Conservation (phyloP, 1,140 invertebrate genomes). For the Campoletis sonorensis region DNA sequence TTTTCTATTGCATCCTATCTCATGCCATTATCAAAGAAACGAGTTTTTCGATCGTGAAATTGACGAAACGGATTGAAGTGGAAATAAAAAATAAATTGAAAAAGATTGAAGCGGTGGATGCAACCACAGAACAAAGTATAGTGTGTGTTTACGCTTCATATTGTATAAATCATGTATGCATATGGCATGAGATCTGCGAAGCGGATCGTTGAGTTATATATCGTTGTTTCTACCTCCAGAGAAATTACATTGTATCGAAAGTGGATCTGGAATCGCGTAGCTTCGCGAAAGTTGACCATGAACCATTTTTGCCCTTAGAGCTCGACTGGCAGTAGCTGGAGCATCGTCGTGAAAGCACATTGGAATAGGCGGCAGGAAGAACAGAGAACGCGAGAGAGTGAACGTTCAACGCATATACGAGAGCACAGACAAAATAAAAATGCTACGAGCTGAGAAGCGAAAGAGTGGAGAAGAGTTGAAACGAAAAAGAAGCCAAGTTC, state of each 20-base stretch:
- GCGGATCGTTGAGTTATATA: conserved; percentile 14
- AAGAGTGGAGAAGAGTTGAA: conserved; percentile 44
- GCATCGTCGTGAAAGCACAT: conserved; percentile 46
- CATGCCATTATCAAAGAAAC: too few species aligned
- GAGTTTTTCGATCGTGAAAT: too few species aligned
- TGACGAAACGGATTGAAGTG: too few species aligned
- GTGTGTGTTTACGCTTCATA: too few species aligned
- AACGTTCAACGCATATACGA: conserved; percentile 45
- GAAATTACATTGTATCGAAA: conserved; percentile 43
- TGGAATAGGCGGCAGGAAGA: conserved; percentile 20
- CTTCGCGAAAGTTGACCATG: conserved; percentile 57
- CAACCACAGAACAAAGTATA: too few species aligned
- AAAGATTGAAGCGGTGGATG: too few species aligned
- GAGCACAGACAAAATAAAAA: conserved; percentile 72
- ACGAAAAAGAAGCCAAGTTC: conserved; percentile 43
- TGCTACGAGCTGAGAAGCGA: conserved; percentile 52
- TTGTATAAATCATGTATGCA: too few species aligned
- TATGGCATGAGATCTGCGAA: not conserved
- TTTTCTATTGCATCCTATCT: too few species aligned
- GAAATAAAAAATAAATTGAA: too few species aligned
- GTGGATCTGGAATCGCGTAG: conserved; percentile 55
- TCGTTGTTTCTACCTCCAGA: not conserved
- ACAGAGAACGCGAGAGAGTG: conserved; percentile 42
- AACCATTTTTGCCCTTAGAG: conserved; percentile 69
- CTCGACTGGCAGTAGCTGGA: conserved; percentile 9